Base-by-base conservation (phyloP, 2,888 invertebrate genomes). In the Sarcophaga rosellei region DNA sequence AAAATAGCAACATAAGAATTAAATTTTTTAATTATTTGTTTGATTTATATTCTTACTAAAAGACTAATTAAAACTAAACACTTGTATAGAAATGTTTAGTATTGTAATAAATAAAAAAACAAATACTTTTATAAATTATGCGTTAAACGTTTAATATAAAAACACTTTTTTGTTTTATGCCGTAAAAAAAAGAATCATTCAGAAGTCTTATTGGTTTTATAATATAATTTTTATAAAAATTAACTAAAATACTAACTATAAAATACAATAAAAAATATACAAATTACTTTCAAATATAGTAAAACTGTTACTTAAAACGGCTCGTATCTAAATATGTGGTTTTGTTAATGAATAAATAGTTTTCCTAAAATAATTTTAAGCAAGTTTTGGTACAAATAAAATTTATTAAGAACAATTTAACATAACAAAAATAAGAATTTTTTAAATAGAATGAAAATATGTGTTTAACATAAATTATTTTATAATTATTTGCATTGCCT, bases 51-150 rank as follows among this genome's bases (percentile, higher is more conserved):
- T 20, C 1, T 66, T 2, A 35, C 35, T 68, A 75, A 44, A 47
- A 81, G n/a, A 70, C 69, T 82, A 66, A 45, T 45, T 65, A 72
- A 69, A 73, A 68, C 35, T 74, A 77, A 84, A 84, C 83, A 84
- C 77, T 81, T 81, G 73, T 85, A 81, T 78, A 85, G 77, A 81
- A 81, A 84, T 81, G 80, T 80, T 80, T 63, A 15, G 62, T 69
- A 63, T 61, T 62, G 66, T 75, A 79, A 85, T 78, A 85, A 81
- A 81, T 35, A 8, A 65, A 80, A 84, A 83, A 78, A 77, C 76
- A 81, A 81, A 81, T 81, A 81, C 73, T 80, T 77, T 86, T 66
- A 25, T 80, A 82, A 79, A 76, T 81, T 86, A 86, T 86, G 83
- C 86, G 86, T 83, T 80, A 66, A 85, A 81, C 63, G 70, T 86